Base-by-base conservation (phyloP, 2,888 invertebrate genomes). In the Agrotis exclamationis region DNA sequence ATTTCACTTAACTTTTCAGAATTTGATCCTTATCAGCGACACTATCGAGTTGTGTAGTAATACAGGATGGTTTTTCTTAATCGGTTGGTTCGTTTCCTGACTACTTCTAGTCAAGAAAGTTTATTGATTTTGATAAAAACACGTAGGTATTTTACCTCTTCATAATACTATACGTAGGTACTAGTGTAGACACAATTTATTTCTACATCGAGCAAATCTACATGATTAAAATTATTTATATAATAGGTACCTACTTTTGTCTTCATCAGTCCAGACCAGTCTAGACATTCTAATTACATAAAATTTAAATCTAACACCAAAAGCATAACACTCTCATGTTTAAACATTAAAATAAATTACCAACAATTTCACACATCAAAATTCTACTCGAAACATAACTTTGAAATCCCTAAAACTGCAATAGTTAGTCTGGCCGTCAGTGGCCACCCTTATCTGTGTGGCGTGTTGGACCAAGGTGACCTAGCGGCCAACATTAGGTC, bases 401-500 rank as follows among this genome's bases (percentile, higher is more conserved):
- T 63, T 20, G 14, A 51, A 57, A 63, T 20, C 18, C 20, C 11
- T 18, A 57, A 73, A 57, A 51, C 24, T 70, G 22, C 3, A 39
- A 53, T 20, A 13, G n/a, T 58, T 68, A 64, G 59, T 51, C 51
- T 28, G 39, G 33, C 44, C 39, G 56, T 64, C 47, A 51, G 60
- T 0, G 13, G 58, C 28, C 63, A 47, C 24, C 53, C 63, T 66
- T 56, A 48, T 16, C 50, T 59, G 6, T 18, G 59, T 68, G n/a
- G 72, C 71, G 53, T 70, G 66, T 60, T 50, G 57, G 33, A 28
- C 24, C 63, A 62, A 58, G 73, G 76, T 81, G 79, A 81, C 73
- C 84, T 48, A 53, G 48, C 54, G 56, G 7, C n/a, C 62, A n/a
- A 54, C 67, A 70, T 71, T 60, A 74, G 63, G 47, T 44, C 24